Evolutionary conservation across 2,888 invertebrate genomes (phyloP).

Genomic region (Drosophila sordidapex): DNA sequence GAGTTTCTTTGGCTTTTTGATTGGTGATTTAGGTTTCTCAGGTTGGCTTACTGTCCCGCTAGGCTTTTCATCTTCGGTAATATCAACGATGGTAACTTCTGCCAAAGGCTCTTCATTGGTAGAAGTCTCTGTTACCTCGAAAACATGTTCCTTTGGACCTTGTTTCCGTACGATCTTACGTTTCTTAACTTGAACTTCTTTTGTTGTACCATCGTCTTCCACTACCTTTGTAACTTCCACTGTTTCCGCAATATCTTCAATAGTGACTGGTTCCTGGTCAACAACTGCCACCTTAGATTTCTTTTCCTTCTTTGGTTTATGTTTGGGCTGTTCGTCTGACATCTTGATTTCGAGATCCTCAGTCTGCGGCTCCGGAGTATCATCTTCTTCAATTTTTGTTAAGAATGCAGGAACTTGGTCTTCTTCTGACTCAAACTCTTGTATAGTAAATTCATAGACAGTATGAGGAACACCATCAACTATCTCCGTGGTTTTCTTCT

Average conservation of each 20-base stretch:
- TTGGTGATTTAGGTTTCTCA: constrained; percentile 43
- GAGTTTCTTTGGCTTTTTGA: constrained; percentile 60
- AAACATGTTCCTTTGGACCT: constrained; percentile 84
- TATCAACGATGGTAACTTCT: constrained; percentile 78
- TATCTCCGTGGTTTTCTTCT: constrained; percentile 79
- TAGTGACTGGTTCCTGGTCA: constrained; percentile 64
- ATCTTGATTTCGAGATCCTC: constrained; percentile 66
- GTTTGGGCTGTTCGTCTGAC: constrained; percentile 48
- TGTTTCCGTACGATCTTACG: constrained; percentile 84
- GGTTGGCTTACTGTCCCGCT: constrained; percentile 11
- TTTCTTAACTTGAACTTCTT: constrained; percentile 84
- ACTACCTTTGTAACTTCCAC: constrained; percentile 72
- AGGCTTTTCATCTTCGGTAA: constrained; percentile 50
- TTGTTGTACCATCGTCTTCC: constrained; percentile 79
- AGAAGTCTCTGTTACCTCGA: constrained; percentile 84
- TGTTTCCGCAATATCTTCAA: constrained; percentile 69
- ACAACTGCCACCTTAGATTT: constrained; percentile 85
- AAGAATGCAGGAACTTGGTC: constrained; percentile 37
- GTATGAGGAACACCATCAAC: constrained; percentile 74
- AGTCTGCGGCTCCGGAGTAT: constrained; percentile 6
- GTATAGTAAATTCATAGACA: constrained; percentile 73
- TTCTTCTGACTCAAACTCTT: constrained; percentile 68
- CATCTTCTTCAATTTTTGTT: constrained; percentile 11
- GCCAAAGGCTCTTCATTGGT: constrained; percentile 83
- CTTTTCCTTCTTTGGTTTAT: constrained; percentile 72